These are phyloP conservation scores for Picathartes gymnocephalus DNA, from an alignment of 2,113 vertebrate genomes.

Conservation along the genomic window DNA sequence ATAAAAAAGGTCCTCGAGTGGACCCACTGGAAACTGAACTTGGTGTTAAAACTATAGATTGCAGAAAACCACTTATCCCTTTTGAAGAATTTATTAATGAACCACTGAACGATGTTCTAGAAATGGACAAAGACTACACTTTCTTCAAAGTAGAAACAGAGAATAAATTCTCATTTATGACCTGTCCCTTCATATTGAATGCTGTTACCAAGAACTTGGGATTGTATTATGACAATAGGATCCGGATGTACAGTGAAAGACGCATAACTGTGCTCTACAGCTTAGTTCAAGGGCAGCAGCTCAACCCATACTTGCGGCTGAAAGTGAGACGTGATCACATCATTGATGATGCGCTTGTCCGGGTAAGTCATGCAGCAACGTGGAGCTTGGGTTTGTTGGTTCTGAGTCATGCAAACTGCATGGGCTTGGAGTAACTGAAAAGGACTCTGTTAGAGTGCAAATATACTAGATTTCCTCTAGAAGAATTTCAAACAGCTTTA, in stretches of 20 bases:
- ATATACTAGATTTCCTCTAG: not conserved
- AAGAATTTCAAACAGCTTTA: not conserved
- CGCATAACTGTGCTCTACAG: conserved; percentile 97
- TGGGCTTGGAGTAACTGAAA: not conserved
- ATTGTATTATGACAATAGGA: conserved; percentile 97
- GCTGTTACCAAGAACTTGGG: conserved; percentile 96
- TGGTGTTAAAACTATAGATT: conserved; percentile 87
- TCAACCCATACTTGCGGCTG: conserved; percentile 91
- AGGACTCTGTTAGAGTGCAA: not conserved
- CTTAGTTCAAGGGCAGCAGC: conserved; percentile 92
- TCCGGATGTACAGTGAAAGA: conserved; percentile 98
- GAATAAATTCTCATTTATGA: conserved; percentile 99
- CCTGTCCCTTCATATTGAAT: conserved; percentile 94
- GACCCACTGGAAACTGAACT: conserved; percentile 94
- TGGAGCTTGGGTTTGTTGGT: not conserved
- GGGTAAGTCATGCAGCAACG: conserved; percentile 75
- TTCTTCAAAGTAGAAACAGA: conserved; percentile 98
- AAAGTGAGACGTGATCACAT: conserved; percentile 97
- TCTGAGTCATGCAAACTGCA: accelerated
- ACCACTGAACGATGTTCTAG: conserved; percentile 94
- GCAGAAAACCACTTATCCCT: conserved; percentile 87
- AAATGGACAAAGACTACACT: conserved; percentile 99
- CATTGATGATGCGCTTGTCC: conserved; percentile 95
- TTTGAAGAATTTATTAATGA: conserved; percentile 98
- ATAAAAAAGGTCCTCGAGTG: conserved; percentile 89